Base-by-base conservation (phyloP, 2,888 invertebrate genomes). In the Nemotelus pantherinus region DNA sequence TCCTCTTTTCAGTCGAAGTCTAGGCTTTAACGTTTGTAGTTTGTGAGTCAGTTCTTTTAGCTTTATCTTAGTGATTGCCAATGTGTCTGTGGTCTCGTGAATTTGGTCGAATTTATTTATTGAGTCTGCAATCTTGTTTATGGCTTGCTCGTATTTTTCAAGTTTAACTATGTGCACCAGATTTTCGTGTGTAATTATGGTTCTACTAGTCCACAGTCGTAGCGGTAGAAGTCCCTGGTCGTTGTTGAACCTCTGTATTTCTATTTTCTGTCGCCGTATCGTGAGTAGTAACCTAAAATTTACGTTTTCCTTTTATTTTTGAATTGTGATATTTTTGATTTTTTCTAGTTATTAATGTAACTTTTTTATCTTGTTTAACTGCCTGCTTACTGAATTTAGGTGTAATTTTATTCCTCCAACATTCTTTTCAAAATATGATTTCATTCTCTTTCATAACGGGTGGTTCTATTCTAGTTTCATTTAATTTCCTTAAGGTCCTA, bases 401-500 rank as follows among this genome's bases (percentile, higher is more conserved):
- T n/a, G 43, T 47, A 39, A 6, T 25, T 50, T 68, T 68, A 39
- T 68, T 68, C 9, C 48, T 10, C 5, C 68, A 25, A 39, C 53
- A 39, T 48, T 68, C 50, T 39, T 68, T 68, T 2, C 68, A 0
- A 53, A 43, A 68, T 3, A 68, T 53, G 48, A 68, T 53, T 2
- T 25, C 48, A 2, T 53, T 53, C 53, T 39, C 53, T 39, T 68
- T 68, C 6, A 5, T 6, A 3, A 2, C 6, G 2, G 48, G 50
- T 2, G 68, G 68, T 9, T 68, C 53, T 48, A 50, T 41, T 39
- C 68, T 48, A 39, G 60, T 55, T 45, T 6, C 2, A 48, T 79
- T 76, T 9, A 68, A n/a, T 64, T 76, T 67, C 47, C 72, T 63
- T n/a, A 53, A 77, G 53, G 48, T 76, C 47, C 53, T 57, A n/a